Base-by-base conservation (phyloP, 2,888 invertebrate species). In the Amiota communis region DNA sequence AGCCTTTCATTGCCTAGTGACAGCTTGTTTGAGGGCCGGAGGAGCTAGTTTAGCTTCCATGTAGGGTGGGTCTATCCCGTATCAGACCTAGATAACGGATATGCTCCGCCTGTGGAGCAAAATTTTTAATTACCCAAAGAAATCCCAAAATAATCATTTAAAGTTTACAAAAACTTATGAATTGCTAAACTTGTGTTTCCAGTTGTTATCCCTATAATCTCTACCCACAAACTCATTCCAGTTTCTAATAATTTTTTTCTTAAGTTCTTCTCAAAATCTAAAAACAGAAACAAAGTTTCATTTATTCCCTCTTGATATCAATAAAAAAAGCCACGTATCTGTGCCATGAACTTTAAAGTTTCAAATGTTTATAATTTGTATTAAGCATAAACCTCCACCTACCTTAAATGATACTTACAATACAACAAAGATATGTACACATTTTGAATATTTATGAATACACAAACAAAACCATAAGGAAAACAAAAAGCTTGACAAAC, bases 381-480 rank as follows among this genome's bases (percentile, higher is more conserved):
- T n/a, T n/a, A n/a, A n/a, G n/a, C n/a, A n/a, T 15, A 46, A 8
- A n/a, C 17, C 67, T 47, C 57, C 46, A 13, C 15, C 64, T 23
- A 36, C 46, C 64, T 23, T 2, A 23, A 23, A 23, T 23, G 23
- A 23, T n/a, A 15, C 63, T 23, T 15, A 51, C 1, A 17, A 12
- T 67, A 3, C 1, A 59, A 8, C 12, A 23, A 8, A 46, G n/a
- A 23, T 46, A 68, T 4, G 23, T 75, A 81, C 76, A 80, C 76
- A 82, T 78, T 83, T 83, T 85, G 81, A 83, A 83, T 83, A 83
- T 79, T 81, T 75, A 79, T 79, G 80, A 71, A 75, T 36, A 76
- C 72, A 74, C 49, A 64, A 65, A 59, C 8, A 64, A 51, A 23
- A 59, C 3, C 59, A 59, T 10, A 12, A 63, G 46, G 36, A 23